Base-by-base conservation (phyloP, 1,140 invertebrate genomes). In the Penaeus vannamei region DNA sequence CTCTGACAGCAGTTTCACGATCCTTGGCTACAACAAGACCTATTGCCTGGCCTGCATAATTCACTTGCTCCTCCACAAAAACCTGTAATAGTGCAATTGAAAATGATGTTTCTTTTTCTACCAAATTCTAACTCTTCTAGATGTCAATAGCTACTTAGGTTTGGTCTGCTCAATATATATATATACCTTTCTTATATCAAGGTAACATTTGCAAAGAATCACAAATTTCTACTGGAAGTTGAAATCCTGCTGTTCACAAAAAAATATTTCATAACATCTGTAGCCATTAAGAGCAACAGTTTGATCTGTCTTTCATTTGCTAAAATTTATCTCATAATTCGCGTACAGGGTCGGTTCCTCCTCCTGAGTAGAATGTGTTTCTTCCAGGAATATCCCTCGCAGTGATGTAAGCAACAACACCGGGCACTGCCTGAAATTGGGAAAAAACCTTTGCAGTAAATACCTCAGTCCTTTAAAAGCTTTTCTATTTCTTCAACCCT, bases 321-420 rank as follows among this genome's bases (percentile, higher is more conserved):
- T 22, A 29, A 20, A 5, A 32, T 76, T 76, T 5, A 20, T 12
- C 26, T 20, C 19, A 20, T 26, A 59, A 53, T 69, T 36, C n/a
- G 86, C 83, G 84, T 79, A 91, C 90, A 26, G 84, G 77, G 36
- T 91, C 90, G 20, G 86, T 82, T 14, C 26, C 23, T 59, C 22
- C 32, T 0, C 84, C 76, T 36, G 60, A n/a, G 22, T 81, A 64
- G 72, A 90, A 91, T 10, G 92, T 92, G 92, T 97, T 97, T 72
- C 93, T 93, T 0, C 96, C 97, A 1, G 96, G 96, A 42, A 98
- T 94, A 92, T 97, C 96, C 91, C 95, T 95, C 1, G 95, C 95
- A 19, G 94, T 94, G 90, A 95, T 95, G 92, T 96, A 96, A 1
- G 94, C 95, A 4, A 96, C 91, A 7, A 97, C 96, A 5, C 96